phyloP scores from a whole-genome alignment of 2,888 invertebrate genomes.

The Metellina segmentata region DNA sequence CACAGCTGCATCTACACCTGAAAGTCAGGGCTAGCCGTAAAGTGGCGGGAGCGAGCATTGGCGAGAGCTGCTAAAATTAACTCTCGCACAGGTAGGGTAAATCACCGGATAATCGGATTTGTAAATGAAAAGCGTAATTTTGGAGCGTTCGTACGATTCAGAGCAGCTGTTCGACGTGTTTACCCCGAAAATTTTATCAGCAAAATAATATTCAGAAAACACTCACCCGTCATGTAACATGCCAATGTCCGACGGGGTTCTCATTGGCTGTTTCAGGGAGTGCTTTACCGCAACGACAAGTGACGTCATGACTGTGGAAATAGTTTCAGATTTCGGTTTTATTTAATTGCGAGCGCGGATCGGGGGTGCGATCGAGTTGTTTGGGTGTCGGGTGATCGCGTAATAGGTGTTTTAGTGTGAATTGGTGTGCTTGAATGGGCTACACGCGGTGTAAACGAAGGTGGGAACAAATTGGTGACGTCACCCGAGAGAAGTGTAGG shows the following conservation, averaged over 20 bases:
- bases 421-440: constrained; percentile 69
- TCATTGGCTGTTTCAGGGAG: constrained; percentile 80
- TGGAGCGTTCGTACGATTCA: constrained; percentile 73
- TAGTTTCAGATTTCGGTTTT: constrained; percentile 71
- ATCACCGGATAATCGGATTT: constrained; percentile 54
- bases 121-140: constrained; percentile 75
- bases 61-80: constrained; percentile 71
- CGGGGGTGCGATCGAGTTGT: constrained; percentile 35
- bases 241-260: constrained; percentile 81
- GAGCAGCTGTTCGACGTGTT: constrained; percentile 78
- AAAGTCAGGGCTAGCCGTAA: constrained; percentile 72
- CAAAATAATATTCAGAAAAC: constrained; percentile 83
- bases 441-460: constrained; percentile 74
- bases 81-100: constrained; percentile 49
- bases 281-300: constrained; percentile 80
- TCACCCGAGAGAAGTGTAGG: constrained; percentile 71
- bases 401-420: constrained; percentile 70
- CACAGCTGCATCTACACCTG: constrained; percentile 76
- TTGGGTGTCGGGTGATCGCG: constrained; percentile 58
- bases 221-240: constrained; percentile 83
- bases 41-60: constrained; percentile 69
- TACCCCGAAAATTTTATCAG: constrained; percentile 83
- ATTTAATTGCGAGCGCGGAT: constrained; percentile 66
- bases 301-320: constrained; percentile 79
- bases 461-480: constrained; percentile 75